These are phyloP conservation scores for Phengaris alcon DNA, from an alignment of 2,888 invertebrate species.

Conservation along the genomic window DNA sequence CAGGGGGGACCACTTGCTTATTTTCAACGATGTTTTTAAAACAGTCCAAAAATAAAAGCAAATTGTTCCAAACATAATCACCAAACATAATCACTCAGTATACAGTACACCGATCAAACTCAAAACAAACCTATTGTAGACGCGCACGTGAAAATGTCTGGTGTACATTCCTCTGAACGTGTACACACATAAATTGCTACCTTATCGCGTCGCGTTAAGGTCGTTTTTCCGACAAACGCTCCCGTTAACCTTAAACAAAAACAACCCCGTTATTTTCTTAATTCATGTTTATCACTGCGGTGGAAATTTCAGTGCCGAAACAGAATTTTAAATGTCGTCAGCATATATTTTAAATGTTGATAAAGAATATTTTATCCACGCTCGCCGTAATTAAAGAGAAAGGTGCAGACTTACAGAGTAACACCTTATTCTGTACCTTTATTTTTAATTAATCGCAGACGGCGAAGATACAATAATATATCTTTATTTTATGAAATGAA, in stretches of 20 bases:
- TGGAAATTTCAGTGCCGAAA: constrained; percentile 17
- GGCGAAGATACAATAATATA: too few species aligned
- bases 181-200: background rate
- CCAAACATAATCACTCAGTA: too few species aligned
- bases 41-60: background rate
- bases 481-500: too few species aligned
- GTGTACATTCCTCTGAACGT: background rate
- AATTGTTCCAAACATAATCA: background rate
- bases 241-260: constrained; percentile 3
- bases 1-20: background rate
- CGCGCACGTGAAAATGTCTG: constrained; percentile 13
- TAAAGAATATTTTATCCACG: background rate
- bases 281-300: constrained; percentile 20
- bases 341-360: constrained; percentile 8
- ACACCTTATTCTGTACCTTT: too few species aligned
- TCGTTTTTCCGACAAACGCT: background rate
- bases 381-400: background rate
- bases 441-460: too few species aligned
- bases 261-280: constrained; percentile 10
- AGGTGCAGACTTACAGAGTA: background rate
- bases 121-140: constrained; percentile 13
- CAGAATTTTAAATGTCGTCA: constrained; percentile 19
- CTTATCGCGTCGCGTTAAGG: background rate
- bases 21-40: background rate
- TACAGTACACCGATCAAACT: background rate